Conservation (phyloP, 2,113 vertebrate genomes). For the Hepsetus odoe region DNA sequence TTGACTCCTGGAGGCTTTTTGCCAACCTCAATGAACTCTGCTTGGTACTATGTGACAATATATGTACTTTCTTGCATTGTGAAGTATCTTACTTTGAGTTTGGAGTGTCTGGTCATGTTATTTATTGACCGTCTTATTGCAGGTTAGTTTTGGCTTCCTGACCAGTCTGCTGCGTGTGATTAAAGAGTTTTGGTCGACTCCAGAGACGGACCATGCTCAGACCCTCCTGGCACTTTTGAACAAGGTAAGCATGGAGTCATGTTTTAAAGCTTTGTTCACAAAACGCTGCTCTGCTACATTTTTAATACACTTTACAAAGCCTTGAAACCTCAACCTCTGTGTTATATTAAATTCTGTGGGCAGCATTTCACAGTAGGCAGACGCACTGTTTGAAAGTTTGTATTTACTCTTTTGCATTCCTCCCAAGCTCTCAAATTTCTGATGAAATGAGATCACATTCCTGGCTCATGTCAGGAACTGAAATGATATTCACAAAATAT, state of each 20-base stretch:
- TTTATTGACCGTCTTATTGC: slow-evolving; percentile 29
- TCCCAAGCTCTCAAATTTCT: no score
- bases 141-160: slow-evolving; percentile 87
- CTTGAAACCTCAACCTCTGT: no score
- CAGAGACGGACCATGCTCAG: slow-evolving; percentile 58
- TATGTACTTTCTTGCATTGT: background rate
- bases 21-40: slow-evolving; percentile 88
- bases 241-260: slow-evolving; percentile 70
- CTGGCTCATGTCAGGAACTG: no score
- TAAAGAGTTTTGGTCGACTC: slow-evolving; percentile 69
- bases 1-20: slow-evolving; percentile 85
- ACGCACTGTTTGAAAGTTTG: no score
- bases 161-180: slow-evolving; percentile 76
- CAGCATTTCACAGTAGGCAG: no score
- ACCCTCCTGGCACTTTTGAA: slow-evolving; percentile 79
- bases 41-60: slow-evolving; percentile 75
- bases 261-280: background rate
- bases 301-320: background rate
- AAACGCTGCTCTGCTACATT: background rate
- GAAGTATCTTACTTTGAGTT: background rate
- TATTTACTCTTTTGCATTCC: no score
- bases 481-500: no score
- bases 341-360: no score
- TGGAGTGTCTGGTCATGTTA: background rate
- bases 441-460: no score